phyloP scores from a whole-genome alignment of 2,888 invertebrate genomes.

The Dryococelus australis region DNA sequence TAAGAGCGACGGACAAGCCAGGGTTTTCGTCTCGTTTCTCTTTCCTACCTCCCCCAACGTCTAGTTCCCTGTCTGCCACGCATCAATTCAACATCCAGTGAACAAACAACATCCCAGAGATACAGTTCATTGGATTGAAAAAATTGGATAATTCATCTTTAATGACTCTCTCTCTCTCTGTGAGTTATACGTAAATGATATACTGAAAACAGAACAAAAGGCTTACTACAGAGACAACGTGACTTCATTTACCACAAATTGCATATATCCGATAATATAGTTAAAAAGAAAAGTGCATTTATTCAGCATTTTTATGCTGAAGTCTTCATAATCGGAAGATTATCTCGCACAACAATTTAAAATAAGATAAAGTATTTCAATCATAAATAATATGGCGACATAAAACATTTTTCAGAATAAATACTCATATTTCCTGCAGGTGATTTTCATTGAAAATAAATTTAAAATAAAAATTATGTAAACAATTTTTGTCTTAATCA shows the following conservation, averaged over 20 bases:
- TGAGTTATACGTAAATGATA: not conserved
- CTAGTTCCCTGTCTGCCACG: not conserved
- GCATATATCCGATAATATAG: not conserved
- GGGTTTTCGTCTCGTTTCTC: not conserved
- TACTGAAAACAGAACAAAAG: not conserved
- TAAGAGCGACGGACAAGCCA: slow-evolving; percentile 27
- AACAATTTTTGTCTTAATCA: too few species aligned
- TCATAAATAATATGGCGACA: too few species aligned
- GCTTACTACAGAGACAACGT: not conserved
- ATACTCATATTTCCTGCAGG: too few species aligned
- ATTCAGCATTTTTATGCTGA: too few species aligned
- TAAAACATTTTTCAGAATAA: too few species aligned
- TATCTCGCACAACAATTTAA: not conserved
- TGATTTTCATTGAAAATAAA: too few species aligned
- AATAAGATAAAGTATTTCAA: not conserved
- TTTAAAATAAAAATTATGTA: too few species aligned
- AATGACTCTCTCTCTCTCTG: slow-evolving; percentile 30
- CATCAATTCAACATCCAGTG: slow-evolving; percentile 19
- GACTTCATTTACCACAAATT: not conserved
- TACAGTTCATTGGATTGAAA: slow-evolving; percentile 29
- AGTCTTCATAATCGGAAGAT: too few species aligned
- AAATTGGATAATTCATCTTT: slow-evolving; percentile 28
- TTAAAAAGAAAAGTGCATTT: not conserved
- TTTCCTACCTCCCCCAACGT: slow-evolving; percentile 4
- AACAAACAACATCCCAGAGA: slow-evolving; percentile 24